Conservation (phyloP, 2,797 vertebrate species). For the Tolypeutes matacus region DNA sequence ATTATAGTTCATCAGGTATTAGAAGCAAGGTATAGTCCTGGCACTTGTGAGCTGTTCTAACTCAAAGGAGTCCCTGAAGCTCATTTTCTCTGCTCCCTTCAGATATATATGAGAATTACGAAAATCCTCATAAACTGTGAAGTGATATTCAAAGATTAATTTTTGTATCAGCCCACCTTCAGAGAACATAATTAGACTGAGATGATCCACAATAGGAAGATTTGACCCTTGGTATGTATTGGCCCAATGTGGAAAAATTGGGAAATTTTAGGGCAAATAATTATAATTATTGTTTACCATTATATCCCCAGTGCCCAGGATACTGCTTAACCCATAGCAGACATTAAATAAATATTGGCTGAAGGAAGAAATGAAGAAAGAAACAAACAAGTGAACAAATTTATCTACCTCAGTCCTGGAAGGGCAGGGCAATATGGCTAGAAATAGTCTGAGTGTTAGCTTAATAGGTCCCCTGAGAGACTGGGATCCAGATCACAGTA, state of each 20-base stretch:
- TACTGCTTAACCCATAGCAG: not conserved
- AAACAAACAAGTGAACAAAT: not conserved
- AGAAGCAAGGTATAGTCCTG: not conserved
- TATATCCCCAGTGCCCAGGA: not conserved
- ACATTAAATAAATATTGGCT: not conserved
- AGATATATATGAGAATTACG: not conserved
- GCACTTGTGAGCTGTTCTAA: not conserved
- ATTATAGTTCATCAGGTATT: not conserved
- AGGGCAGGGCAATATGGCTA: not conserved
- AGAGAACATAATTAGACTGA: not conserved
- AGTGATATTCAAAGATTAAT: not conserved
- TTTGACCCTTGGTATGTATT: not conserved
- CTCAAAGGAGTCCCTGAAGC: not conserved
- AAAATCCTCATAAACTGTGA: not conserved
- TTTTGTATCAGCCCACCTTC: not conserved
- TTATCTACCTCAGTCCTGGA: not conserved
- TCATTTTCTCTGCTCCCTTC: not conserved
- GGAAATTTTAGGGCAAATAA: not conserved
- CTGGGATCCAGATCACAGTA: not conserved
- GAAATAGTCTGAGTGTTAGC: conserved; percentile 13
- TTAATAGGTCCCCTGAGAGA: conserved; percentile 3
- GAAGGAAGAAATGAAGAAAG: not conserved
- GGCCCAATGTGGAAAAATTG: not conserved
- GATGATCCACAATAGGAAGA: not conserved
- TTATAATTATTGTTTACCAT: not conserved